Evolutionary conservation across 2,113 vertebrate species (phyloP).

Genomic region (Tachycineta bicolor): DNA sequence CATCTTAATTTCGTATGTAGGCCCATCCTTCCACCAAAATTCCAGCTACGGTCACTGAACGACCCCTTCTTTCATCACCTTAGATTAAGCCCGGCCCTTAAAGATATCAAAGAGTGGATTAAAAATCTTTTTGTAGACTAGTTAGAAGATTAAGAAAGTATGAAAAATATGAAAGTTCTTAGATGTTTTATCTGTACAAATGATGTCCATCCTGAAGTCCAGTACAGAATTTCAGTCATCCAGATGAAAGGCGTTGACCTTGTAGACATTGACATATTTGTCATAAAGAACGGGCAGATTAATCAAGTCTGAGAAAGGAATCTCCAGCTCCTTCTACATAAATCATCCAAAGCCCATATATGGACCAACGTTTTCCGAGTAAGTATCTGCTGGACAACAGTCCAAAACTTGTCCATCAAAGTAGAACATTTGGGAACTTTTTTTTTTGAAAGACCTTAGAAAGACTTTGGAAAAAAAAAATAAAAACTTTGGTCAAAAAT

Average conservation of each 20-base stretch:
- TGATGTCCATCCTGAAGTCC: background rate
- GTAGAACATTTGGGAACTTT: background rate
- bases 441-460: background rate
- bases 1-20: background rate
- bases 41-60: background rate
- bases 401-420: background rate
- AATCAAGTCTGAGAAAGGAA: background rate
- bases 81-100: background rate
- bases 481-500: background rate
- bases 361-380: fast-evolving
- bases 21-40: background rate
- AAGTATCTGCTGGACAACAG: background rate
- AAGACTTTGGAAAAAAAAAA: background rate
- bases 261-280: background rate
- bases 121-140: background rate
- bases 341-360: background rate
- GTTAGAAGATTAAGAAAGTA: background rate
- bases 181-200: background rate
- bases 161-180: background rate
- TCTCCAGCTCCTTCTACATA: background rate
- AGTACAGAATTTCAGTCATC: background rate
- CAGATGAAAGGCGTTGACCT: background rate
- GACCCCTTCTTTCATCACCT: background rate
- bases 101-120: background rate
- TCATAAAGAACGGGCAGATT: background rate